Percentiles rank a stretch among this genome's conserved stretches.
phyloP scores from a whole-genome alignment of 2,113 vertebrate genomes.

The Archilochus colubris region DNA sequence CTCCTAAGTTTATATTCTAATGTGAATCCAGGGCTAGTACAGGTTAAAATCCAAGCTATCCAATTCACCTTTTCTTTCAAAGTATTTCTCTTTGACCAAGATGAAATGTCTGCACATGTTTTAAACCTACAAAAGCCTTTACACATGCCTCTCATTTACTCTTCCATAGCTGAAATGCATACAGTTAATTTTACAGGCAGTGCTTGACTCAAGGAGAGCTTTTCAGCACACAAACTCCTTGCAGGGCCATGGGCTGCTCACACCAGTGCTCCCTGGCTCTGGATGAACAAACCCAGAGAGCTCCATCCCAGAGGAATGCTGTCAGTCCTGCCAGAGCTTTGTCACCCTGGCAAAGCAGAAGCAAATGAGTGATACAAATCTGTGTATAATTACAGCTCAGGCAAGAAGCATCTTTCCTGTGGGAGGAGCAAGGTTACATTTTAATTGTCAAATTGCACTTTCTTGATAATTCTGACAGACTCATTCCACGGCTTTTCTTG shows the following conservation, averaged over 20 bases:
- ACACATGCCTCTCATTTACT: not conserved
- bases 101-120: not conserved
- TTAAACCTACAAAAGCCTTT: not conserved
- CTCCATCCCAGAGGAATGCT: not conserved
- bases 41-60: not conserved
- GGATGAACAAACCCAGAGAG: not conserved
- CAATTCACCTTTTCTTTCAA: not conserved
- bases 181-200: fast-evolving
- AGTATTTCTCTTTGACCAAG: not conserved
- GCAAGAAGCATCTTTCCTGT: constrained; percentile 3
- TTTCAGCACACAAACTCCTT: not conserved
- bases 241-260: not conserved
- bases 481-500: not conserved
- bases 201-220: not conserved
- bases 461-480: constrained; percentile 9
- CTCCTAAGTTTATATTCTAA: not conserved
- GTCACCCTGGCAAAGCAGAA: not conserved
- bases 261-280: not conserved
- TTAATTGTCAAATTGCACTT: constrained; percentile 14
- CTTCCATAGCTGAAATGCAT: not conserved
- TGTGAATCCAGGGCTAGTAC: not conserved
- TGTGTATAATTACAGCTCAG: constrained; percentile 26
- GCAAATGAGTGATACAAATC: not conserved
- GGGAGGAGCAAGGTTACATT: constrained; percentile 30
- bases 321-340: not conserved